Percentiles rank a stretch among this genome's conserved stretches.
These are phyloP conservation scores for Trissoscelio sp. DNA, from an alignment of 2,888 invertebrate species.

Conservation along the genomic window DNA sequence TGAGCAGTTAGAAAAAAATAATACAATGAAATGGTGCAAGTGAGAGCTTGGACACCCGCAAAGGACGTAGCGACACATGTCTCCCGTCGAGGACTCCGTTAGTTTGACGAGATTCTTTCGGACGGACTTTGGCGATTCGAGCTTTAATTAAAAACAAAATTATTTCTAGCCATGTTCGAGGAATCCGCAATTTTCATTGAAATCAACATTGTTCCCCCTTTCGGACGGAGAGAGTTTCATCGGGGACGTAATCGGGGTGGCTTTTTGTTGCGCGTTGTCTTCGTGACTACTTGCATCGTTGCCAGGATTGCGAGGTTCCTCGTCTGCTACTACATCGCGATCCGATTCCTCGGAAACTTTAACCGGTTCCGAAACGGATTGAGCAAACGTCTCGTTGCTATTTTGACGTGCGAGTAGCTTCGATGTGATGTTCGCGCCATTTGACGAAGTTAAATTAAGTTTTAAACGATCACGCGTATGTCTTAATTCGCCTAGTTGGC, in stretches of 20 bases:
- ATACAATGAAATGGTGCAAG: background rate
- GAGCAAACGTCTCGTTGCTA: constrained; percentile 55
- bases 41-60: constrained; percentile 16
- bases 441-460: constrained; percentile 86
- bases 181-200: constrained; percentile 68
- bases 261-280: constrained; percentile 43
- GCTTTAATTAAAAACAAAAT: constrained; percentile 66
- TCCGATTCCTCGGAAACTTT: constrained; percentile 15
- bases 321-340: background rate
- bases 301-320: constrained; percentile 21
- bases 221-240: constrained; percentile 73
- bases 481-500: constrained; percentile 87
- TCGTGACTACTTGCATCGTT: constrained; percentile 10
- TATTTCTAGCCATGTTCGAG: constrained; percentile 70
- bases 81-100: constrained; percentile 43
- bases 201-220: constrained; percentile 59
- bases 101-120: constrained; percentile 78
- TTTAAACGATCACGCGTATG: constrained; percentile 90
- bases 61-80: constrained; percentile 27
- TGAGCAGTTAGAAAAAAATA: constrained; percentile 27
- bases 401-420: constrained; percentile 60
- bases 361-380: constrained; percentile 17
- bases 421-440: constrained; percentile 46
- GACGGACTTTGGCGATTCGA: constrained; percentile 81
- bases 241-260: constrained; percentile 36